Percentiles rank a stretch among this genome's conserved stretches.
Conservation (phyloP, 2,888 invertebrate species). For the Machimus atricapillus region DNA sequence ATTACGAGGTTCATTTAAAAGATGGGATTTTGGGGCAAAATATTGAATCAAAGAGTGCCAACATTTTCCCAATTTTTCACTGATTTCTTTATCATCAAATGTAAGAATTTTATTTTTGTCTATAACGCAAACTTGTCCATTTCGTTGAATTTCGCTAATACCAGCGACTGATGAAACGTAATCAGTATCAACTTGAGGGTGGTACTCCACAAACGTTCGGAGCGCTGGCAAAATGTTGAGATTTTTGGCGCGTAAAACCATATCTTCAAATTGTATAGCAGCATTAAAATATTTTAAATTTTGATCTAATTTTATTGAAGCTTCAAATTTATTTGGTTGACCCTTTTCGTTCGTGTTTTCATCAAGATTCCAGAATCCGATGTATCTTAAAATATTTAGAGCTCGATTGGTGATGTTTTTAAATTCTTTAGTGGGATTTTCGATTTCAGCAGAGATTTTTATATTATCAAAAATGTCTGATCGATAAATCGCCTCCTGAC, state of each 20-base stretch:
- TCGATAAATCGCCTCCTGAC: slow-evolving; percentile 66
- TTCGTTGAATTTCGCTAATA: neutral
- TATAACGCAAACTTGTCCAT: slow-evolving; percentile 64
- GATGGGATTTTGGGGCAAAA: slow-evolving; percentile 52
- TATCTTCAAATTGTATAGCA: neutral
- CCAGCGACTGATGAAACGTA: neutral
- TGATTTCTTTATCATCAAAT: slow-evolving; percentile 71
- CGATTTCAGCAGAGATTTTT: slow-evolving; percentile 64
- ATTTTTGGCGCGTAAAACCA: neutral
- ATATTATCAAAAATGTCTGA: slow-evolving; percentile 67
- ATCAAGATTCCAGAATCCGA: slow-evolving; percentile 64
- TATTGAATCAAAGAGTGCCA: slow-evolving; percentile 72
- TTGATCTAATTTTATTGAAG: slow-evolving; percentile 54
- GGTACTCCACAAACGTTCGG: neutral
- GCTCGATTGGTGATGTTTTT: slow-evolving; percentile 63
- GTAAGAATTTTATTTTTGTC: slow-evolving; percentile 68
- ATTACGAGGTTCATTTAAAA: slow-evolving; percentile 51
- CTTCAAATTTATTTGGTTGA: slow-evolving; percentile 63
- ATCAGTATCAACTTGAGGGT: neutral
- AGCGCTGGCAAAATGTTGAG: neutral
- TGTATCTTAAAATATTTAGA: slow-evolving; percentile 62
- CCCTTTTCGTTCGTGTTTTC: slow-evolving; percentile 63
- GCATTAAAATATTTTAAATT: neutral
- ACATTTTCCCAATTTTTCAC: slow-evolving; percentile 64
- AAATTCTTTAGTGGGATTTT: slow-evolving; percentile 63